A percentile compares a stretch with the other conserved stretches of the same genome.
phyloP scores from a whole-genome alignment of 2,888 invertebrate species.

The Leptinotarsa juncta region DNA sequence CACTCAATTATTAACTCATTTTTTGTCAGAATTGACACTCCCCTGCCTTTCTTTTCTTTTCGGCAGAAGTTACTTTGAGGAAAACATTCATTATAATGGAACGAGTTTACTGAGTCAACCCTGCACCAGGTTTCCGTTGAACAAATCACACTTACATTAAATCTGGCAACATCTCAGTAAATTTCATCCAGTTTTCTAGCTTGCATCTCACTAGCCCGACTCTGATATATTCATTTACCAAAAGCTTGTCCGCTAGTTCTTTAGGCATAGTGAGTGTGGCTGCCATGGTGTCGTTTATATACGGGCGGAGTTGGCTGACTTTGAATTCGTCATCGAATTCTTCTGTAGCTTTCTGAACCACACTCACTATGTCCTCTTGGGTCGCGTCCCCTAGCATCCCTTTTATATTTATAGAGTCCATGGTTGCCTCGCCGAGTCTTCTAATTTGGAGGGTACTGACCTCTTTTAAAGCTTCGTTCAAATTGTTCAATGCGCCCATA shows the following conservation, averaged over 20 bases:
- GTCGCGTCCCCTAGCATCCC: slow-evolving; percentile 13
- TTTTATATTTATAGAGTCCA: neutral
- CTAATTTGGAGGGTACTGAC: neutral
- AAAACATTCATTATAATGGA: no score
- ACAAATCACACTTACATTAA: no score
- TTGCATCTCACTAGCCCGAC: slow-evolving; percentile 32
- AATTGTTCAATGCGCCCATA: neutral
- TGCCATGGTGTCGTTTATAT: neutral
- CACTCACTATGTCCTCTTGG: slow-evolving; percentile 4
- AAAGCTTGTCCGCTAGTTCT: neutral
- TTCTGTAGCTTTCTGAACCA: neutral
- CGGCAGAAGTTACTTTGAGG: no score
- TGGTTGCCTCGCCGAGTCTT: neutral
- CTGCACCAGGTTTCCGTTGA: no score
- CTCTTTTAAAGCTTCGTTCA: no score
- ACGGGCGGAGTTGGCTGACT: neutral
- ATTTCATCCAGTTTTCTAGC: slow-evolving; percentile 24
- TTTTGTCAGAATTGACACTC: no score
- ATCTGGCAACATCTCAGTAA: no score
- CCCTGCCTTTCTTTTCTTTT: no score
- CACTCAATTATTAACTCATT: no score
- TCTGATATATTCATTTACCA: neutral
- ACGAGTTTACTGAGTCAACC: no score
- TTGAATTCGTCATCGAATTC: neutral
- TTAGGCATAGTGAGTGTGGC: neutral